A percentile compares a stretch with the other conserved stretches of the same genome.
phyloP scores from a whole-genome alignment of 37 sponge, comb jelly and placozoan genomes.

The Chondrilla cf. caribensis region DNA sequence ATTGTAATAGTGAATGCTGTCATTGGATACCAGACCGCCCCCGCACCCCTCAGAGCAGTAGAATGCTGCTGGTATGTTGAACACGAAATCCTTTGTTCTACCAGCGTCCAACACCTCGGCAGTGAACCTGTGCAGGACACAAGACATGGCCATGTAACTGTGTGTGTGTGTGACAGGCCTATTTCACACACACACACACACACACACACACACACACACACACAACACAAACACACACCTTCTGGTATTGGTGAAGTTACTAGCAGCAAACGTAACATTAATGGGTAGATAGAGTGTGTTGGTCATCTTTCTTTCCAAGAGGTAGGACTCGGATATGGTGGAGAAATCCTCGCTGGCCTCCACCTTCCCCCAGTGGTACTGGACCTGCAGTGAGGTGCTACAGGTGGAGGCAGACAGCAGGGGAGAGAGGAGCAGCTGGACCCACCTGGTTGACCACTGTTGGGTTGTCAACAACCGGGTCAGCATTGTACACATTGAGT shows the following conservation, averaged over 20 bases:
- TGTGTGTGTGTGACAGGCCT: too few relatives aligned
- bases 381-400: not conserved
- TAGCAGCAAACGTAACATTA: constrained; percentile 14
- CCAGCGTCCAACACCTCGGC: not conserved
- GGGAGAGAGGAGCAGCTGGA: not conserved
- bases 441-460: not conserved
- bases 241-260: constrained; percentile 36
- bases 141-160: too few relatives aligned
- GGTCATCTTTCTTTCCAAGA: not conserved
- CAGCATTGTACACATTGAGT: not conserved
- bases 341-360: not conserved
- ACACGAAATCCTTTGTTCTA: not conserved
- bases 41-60: constrained; percentile 48
- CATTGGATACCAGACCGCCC: constrained; percentile 33
- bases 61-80: constrained; percentile 27
- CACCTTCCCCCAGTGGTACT: not conserved
- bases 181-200: constrained; percentile 1
- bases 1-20: constrained; percentile 45
- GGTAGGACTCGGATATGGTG: not conserved
- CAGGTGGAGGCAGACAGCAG: not conserved
- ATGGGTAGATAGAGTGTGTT: constrained; percentile 15
- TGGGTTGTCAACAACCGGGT: not conserved
- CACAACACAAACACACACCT: constrained; percentile 30
- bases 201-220: not conserved
- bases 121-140: not conserved